Conservation (phyloP, 2,113 vertebrate species). For the Heteronetta atricapilla region DNA sequence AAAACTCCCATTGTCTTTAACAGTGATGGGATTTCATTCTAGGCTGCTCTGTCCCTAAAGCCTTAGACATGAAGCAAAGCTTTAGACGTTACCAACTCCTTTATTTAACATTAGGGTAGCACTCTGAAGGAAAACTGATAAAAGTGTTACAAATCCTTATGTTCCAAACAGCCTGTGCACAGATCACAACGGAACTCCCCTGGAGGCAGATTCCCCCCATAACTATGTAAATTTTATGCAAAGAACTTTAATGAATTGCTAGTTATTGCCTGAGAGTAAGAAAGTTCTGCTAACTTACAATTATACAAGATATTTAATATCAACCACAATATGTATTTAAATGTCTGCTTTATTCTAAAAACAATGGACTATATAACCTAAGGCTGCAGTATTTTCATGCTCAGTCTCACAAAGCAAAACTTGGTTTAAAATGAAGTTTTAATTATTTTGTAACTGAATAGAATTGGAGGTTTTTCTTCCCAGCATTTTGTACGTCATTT, state of each 20-base stretch:
- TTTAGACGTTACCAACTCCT: background rate
- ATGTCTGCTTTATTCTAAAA: constrained; percentile 73
- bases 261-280: constrained; percentile 68
- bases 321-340: constrained; percentile 74
- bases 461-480: constrained; percentile 75
- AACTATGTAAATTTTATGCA: constrained; percentile 55
- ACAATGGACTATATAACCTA: constrained; percentile 68
- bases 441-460: constrained; percentile 76
- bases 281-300: constrained; percentile 69
- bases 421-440: constrained; percentile 71
- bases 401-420: constrained; percentile 72
- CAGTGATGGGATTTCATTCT: background rate
- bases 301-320: constrained; percentile 75
- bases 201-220: constrained; percentile 24
- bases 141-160: constrained; percentile 26
- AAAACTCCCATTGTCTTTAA: constrained; percentile 5
- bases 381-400: constrained; percentile 65
- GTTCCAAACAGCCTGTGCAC: constrained; percentile 20
- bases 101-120: constrained; percentile 44
- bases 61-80: background rate
- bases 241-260: constrained; percentile 64
- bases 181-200: background rate
- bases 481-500: constrained; percentile 77
- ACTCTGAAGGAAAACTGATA: constrained; percentile 60
- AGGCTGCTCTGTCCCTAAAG: background rate